A percentile compares a stretch with the other conserved stretches of the same genome.
These are phyloP conservation scores for Caenorhabditis uteleia DNA, from an alignment of 2,888 invertebrate genomes.

Conservation along the genomic window DNA sequence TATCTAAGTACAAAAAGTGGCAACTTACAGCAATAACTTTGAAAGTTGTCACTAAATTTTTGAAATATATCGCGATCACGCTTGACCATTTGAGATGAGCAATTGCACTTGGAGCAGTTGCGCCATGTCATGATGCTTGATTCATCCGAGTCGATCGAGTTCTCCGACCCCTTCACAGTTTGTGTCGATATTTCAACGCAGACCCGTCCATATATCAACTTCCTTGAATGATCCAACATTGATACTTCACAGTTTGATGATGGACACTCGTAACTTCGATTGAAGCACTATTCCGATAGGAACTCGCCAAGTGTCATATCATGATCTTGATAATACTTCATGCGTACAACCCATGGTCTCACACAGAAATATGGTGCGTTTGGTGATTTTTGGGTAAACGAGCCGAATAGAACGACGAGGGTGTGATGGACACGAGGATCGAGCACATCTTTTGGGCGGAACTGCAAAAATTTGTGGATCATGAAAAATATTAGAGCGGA, in stretches of 20 bases:
- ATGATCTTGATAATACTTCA: conserved; percentile 90
- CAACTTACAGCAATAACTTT: conserved; percentile 71
- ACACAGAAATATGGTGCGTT: conserved; percentile 88
- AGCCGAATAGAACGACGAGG: conserved; percentile 84
- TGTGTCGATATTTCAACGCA: conserved; percentile 63
- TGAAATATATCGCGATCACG: conserved; percentile 83
- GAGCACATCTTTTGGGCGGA: conserved; percentile 69
- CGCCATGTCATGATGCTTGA: conserved; percentile 64
- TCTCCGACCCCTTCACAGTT: conserved; percentile 22
- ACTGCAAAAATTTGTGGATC: background rate
- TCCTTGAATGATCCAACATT: conserved; percentile 85
- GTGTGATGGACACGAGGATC: conserved; percentile 76
- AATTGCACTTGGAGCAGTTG: conserved; percentile 63
- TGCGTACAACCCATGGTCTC: conserved; percentile 85
- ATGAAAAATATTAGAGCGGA: background rate
- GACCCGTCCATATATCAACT: conserved; percentile 78
- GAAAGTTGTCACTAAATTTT: conserved; percentile 85
- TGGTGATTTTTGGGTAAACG: conserved; percentile 53
- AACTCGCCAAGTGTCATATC: conserved; percentile 94
- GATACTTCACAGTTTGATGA: conserved; percentile 81
- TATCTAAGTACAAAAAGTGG: background rate
- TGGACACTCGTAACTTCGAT: conserved; percentile 83
- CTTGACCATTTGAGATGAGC: conserved; percentile 80
- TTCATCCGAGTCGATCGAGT: conserved; percentile 10
- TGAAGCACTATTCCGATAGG: conserved; percentile 76